Evolutionary conservation across 2,113 vertebrate genomes (phyloP), one percentile per base, ranked within the genome.

Genomic region (Penelope pileata): DNA sequence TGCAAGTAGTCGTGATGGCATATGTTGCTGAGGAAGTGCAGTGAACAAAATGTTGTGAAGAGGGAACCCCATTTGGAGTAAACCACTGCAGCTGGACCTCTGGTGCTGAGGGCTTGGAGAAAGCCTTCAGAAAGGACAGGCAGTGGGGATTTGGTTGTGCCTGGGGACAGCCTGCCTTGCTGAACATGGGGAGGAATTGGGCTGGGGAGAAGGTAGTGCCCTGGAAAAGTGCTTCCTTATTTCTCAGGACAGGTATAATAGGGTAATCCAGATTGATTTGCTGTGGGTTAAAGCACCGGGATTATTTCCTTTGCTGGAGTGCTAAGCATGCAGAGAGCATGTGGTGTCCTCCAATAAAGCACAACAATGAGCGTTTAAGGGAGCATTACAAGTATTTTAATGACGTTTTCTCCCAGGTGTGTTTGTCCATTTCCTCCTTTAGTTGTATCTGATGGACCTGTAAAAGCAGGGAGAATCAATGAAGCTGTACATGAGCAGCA

Each of bases 391-490:
- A 79, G 63, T 74, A 62, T 79, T 81, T 93, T 90, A 94, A 78
- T 50, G 10, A 53, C 34, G 74, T 89, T 89, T 60, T 77, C 51
- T 68, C 66, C 53, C 53, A 64, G 58, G 47, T 70, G 42, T 23
- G 3, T 79, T 84, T 78, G 24, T 93, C 76, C 50, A 23, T 69
- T 90, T 91, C 47, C 60, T 93, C 72, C 64, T 88, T 72, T 45
- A 23, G 50, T 83, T 80, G 14, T n/a, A 8, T 82, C 30, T 79
- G 63, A 59, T 85, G 67, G 64, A 86, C 68, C 72, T 79, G 22
- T 80, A 83, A 80, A 85, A 93, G 34, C 18, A 60, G 76, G 12
- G 43, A 26, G 16, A 47, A 54, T 50, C 66, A 21, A 27, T 58
- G 50, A 79, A 84, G 72, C 34, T 23, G 3, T 64, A 54, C 22